Percentiles rank a stretch among this genome's conserved stretches.
These are phyloP conservation scores for Natrix natrix DNA, from an alignment of 2,797 vertebrate species.

Conservation along the genomic window DNA sequence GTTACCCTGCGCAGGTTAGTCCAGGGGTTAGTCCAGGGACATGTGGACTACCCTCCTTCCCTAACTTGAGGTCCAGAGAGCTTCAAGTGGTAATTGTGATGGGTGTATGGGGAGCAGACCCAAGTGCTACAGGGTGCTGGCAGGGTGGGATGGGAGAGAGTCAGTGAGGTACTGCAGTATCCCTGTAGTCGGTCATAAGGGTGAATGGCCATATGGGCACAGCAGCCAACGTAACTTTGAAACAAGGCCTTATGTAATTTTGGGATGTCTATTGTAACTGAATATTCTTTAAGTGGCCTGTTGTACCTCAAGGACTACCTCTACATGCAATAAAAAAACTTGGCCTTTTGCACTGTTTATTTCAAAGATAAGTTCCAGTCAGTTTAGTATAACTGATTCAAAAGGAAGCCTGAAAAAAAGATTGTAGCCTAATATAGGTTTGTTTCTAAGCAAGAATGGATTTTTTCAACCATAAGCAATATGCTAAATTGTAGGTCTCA, in stretches of 20 bases:
- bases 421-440: neutral
- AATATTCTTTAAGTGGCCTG: neutral
- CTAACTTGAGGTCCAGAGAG: neutral
- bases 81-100: neutral
- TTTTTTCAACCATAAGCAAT: neutral
- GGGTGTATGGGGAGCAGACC: neutral
- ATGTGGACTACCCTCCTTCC: neutral
- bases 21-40: neutral
- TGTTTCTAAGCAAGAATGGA: neutral
- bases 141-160: no score
- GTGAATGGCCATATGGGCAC: neutral
- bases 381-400: neutral
- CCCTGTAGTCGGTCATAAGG: neutral
- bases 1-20: neutral
- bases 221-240: neutral
- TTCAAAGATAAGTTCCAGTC: neutral
- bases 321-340: neutral
- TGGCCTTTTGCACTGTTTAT: neutral
- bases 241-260: neutral
- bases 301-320: neutral
- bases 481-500: neutral
- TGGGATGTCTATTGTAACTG: neutral
- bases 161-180: neutral
- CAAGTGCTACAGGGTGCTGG: neutral
- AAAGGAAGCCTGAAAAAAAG: neutral